Conservation (phyloP, 92 coral and sea anemone genomes). For the Heliopora coerulea region DNA sequence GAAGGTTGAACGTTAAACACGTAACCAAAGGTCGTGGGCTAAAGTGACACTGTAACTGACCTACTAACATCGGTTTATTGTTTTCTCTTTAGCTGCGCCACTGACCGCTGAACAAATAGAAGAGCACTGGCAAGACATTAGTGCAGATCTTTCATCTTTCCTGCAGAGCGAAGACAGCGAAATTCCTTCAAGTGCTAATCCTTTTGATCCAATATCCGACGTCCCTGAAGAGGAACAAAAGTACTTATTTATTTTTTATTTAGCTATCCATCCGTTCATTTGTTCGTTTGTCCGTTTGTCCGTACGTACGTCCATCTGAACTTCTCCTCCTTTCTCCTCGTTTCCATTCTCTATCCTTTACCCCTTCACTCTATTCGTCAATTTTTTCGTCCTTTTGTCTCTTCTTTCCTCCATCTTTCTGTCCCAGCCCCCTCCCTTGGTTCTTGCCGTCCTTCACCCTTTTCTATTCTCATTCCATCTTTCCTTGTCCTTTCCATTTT, state of each 20-base stretch:
- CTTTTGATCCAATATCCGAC: conserved; percentile 93
- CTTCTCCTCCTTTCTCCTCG: too few species aligned
- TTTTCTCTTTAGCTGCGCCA: conserved; percentile 16
- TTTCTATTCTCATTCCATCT: too few species aligned
- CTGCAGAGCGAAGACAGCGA: conserved; percentile 82
- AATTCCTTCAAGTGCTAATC: conserved; percentile 70
- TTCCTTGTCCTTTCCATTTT: too few species aligned
- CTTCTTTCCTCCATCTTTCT: too few species aligned
- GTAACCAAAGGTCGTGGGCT: too few species aligned
- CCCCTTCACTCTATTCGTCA: too few species aligned
- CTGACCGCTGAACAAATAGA: conserved; percentile 69
- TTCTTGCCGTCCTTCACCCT: too few species aligned
- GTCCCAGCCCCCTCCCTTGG: too few species aligned
- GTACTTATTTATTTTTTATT: conserved; percentile 38
- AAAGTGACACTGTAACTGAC: background rate
- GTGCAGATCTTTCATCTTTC: conserved; percentile 81
- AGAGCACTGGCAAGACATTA: conserved; percentile 81
- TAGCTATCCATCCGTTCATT: background rate
- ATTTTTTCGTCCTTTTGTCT: too few species aligned
- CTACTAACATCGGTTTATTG: background rate
- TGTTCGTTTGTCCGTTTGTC: background rate
- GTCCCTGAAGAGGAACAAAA: conserved; percentile 85
- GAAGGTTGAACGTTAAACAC: too few species aligned
- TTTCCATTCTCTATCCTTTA: too few species aligned
- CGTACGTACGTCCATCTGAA: too few species aligned